Evolutionary conservation across 2,888 invertebrate species (phyloP).

Genomic region (Aspidiotus destructor): DNA sequence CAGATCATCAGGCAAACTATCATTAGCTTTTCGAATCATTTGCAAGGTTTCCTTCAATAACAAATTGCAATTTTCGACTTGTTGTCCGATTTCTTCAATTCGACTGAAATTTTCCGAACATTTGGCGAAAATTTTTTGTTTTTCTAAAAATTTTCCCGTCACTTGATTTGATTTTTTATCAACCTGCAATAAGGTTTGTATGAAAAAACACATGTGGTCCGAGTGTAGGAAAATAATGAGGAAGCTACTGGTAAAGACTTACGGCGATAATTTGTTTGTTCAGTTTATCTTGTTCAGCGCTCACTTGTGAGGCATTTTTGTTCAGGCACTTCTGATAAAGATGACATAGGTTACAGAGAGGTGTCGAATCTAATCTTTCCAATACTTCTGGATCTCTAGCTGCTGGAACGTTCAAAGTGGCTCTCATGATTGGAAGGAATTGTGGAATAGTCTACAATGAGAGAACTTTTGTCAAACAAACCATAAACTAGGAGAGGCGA

Average conservation of each 20-base stretch:
- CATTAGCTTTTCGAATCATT: constrained; percentile 75
- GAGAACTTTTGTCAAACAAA: constrained; percentile 5
- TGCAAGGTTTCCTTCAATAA: constrained; percentile 74
- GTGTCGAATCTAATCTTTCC: constrained; percentile 61
- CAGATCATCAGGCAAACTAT: constrained; percentile 67
- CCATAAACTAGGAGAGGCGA: not conserved
- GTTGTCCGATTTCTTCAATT: constrained; percentile 71
- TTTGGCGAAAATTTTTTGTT: constrained; percentile 72
- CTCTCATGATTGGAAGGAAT: constrained; percentile 85
- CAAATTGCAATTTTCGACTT: constrained; percentile 69
- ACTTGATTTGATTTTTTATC: constrained; percentile 63
- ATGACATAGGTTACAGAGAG: constrained; percentile 62
- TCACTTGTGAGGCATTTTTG: constrained; percentile 69
- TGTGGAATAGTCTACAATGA: constrained; percentile 66
- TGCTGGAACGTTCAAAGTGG: constrained; percentile 68
- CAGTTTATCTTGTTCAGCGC: constrained; percentile 66
- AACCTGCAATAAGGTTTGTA: constrained; percentile 45
- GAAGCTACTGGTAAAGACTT: constrained; percentile 35
- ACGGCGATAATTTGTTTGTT: constrained; percentile 69
- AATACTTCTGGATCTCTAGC: constrained; percentile 79
- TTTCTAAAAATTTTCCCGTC: constrained; percentile 60
- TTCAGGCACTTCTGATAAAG: constrained; percentile 77
- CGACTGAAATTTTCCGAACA: constrained; percentile 76
- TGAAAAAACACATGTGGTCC: not conserved
- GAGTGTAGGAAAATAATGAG: constrained; percentile 1